Conservation (phyloP, 2,888 invertebrate species). For the Polylopha cassiicola region DNA sequence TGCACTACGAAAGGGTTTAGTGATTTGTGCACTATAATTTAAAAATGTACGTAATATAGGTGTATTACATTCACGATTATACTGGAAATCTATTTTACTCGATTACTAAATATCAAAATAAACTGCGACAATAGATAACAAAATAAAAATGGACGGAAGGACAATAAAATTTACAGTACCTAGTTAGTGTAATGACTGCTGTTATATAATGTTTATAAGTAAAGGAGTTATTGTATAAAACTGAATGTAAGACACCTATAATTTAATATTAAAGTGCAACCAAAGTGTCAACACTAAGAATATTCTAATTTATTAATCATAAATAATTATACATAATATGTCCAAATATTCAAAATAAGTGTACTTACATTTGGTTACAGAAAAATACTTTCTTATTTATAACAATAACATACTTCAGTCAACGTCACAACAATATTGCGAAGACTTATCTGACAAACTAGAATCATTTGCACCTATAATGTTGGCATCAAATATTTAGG, state of each 20-base stretch:
- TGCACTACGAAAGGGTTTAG: conserved; percentile 19
- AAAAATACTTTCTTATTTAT: conserved; percentile 19
- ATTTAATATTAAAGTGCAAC: conserved; percentile 16
- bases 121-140: not conserved
- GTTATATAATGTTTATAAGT: too few relatives aligned
- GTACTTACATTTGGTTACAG: conserved; percentile 21
- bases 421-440: conserved; percentile 16
- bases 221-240: conserved; percentile 5
- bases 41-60: conserved; percentile 31
- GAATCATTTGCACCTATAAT: conserved; percentile 17
- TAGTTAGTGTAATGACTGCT: too few relatives aligned
- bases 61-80: conserved; percentile 16
- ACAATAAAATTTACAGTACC: conserved; percentile 7
- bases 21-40: conserved; percentile 64
- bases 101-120: conserved; percentile 2
- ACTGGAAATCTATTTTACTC: conserved; percentile 4
- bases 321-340: conserved; percentile 18
- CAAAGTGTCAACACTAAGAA: conserved; percentile 21
- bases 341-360: conserved; percentile 20
- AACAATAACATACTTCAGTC: conserved; percentile 17
- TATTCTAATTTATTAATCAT: conserved; percentile 19
- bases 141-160: conserved; percentile 20
- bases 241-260: conserved; percentile 18
- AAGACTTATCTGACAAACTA: conserved; percentile 13
- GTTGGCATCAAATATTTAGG: conserved; percentile 30